Evolutionary conservation across 2,113 vertebrate genomes (phyloP), one percentile per base, ranked within the genome.

Genomic region (Passer montanus): DNA sequence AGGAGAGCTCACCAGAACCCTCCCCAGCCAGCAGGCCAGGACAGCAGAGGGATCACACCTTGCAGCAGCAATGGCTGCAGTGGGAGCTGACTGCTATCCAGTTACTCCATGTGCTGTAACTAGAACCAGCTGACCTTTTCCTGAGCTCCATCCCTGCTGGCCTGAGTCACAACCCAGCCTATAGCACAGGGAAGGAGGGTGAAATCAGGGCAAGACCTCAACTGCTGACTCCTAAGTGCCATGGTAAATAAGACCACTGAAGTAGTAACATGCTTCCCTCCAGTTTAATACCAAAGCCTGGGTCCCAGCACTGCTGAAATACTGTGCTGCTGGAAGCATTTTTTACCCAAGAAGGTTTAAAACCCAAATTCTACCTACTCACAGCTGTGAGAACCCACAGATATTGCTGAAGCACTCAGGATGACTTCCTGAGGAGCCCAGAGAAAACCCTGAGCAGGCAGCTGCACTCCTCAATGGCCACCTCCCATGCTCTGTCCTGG

Each of bases 51-150:
- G 37, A 53, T 53, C 44, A 7, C 44, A 11, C 9, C 46, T 6
- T 28, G 41, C n/a, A 84, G 37, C 2, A 18, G 79, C 35, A 9
- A 16, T 20, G 60, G 70, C 83, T 43, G 43, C 12, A 67, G 37
- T 1, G 37, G 4, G 47, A 87, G 74, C 52, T 66, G 30, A 13
- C 21, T 44, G 78, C 86, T 93, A 62, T 97, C 92, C 70, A 70
- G 23, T 97, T 97, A 96, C 97, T 91, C 59, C 37, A 76, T 19
- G 63, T 33, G 68, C 84, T 90, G 76, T 91, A 97, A 97, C 66
- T 52, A 13, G 30, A 97, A 67, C 81, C 46, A 62, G 59, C 22
- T 91, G 94, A 96, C 97, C 96, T 97, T 97, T 94, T 13, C 66
- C 63, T 52, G n/a, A 13, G 30, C 58, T 75, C 73, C 60, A 63